Base-by-base conservation (phyloP, 2,888 invertebrate genomes). In the Synergus umbraculus region DNA sequence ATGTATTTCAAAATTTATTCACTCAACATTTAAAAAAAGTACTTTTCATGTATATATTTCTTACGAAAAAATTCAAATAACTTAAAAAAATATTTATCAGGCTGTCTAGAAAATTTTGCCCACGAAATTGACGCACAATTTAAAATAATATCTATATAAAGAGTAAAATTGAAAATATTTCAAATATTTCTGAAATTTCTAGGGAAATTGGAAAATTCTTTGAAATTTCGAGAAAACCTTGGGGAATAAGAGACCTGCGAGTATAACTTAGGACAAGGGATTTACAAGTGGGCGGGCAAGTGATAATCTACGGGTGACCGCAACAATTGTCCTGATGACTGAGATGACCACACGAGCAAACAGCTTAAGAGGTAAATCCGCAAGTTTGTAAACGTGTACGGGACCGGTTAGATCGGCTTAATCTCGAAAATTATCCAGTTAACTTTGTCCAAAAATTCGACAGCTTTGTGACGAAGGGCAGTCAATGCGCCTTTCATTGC, bases 221-320 rank as follows among this genome's bases (percentile, higher is more conserved):
- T 46, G 46, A 65, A 64, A 12, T 66, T 77, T 43, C 12, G 78
- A 77, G 78, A 69, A 77, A 64, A 49, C 73, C 81, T 78, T 66
- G 81, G 84, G 80, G 78, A 78, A 80, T 81, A 79, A 79, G 78
- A 78, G 82, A 78, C 65, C 63, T 67, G 69, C 12, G 60, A n/a
- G 67, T 67, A 10, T 29, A 22, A 41, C 29, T 18, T 18, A 54
- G 49, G 37, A n/a, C 29, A 60, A 78, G 44, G 76, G 85, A 79
- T 81, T 87, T 83, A 81, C 77, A 69, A 78, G 84, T 87, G 84
- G 90, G 88, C 88, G 89, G 89, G 88, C 84, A 90, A 89, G 90
- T 89, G 89, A 91, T 91, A 89, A 91, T 91, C 89, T 89, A 89
- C 88, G 87, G 87, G 89, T 89, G 88, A 89, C 89, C 87, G 85